Evolutionary conservation across 2,888 invertebrate species (phyloP), one percentile per base, ranked within the genome.

Genomic region (Mesorhabditis belari): DNA sequence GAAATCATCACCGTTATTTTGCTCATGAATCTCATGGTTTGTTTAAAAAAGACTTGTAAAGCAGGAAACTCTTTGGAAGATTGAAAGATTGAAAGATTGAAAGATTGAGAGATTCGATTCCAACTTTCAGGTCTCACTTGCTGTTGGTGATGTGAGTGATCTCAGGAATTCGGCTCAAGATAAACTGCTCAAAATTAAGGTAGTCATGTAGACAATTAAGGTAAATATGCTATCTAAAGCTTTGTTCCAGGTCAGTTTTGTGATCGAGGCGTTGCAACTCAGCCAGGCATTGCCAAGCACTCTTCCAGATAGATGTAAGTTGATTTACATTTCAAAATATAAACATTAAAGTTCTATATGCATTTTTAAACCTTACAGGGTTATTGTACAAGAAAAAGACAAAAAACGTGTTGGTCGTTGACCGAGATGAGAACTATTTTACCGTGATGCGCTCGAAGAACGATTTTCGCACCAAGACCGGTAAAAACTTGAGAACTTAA

Each of bases 1-100:
- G 78, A 78, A 61, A 75, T 78, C 21, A 79, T 78, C 63, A 78
- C 78, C 49, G 78, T 78, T 25, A 78, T 78, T 53, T 66, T 78
- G 21, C 65, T 78, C 25, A 78, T 78, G 78, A 78, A 78, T 63
- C 59, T 78, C 53, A 78, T 76, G 77, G 71, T 73, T 21, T 9
- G 55, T 24, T n/a, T n/a, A n/a, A n/a, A n/a, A n/a, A n/a, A n/a
- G n/a, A n/a, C n/a, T n/a, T n/a, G n/a, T n/a, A n/a, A n/a, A n/a
- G n/a, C n/a, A n/a, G n/a, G n/a, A n/a, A n/a, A n/a, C n/a, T n/a
- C n/a, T n/a, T n/a, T n/a, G n/a, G n/a, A n/a, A n/a, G n/a, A n/a
- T n/a, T n/a, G n/a, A n/a, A n/a, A n/a, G n/a, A n/a, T n/a, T n/a
- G n/a, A n/a, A n/a, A n/a, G n/a, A n/a, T n/a, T n/a, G n/a, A n/a